phyloP scores from a whole-genome alignment of 2,888 invertebrate species.

The Agrotis clavis region DNA sequence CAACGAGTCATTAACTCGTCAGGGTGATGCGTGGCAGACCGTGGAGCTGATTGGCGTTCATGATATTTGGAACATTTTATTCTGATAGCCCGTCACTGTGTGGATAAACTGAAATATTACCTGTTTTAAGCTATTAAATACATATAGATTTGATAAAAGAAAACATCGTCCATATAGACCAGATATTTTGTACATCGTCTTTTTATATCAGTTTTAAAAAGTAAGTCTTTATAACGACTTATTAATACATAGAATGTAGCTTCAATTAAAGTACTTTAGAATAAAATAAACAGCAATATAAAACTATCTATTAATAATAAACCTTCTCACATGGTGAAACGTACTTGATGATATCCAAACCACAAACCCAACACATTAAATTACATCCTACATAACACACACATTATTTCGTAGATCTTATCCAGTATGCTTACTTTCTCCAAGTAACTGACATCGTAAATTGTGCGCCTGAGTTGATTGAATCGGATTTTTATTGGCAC shows the following conservation, averaged over 20 bases:
- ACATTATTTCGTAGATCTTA: constrained; percentile 47
- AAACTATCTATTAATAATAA: neutral
- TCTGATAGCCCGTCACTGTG: neutral
- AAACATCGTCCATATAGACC: neutral
- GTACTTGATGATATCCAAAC: constrained; percentile 23
- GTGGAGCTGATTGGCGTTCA: constrained; percentile 26
- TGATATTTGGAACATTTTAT: constrained; percentile 26
- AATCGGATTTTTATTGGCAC: constrained; percentile 54
- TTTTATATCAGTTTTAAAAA: too few species aligned
- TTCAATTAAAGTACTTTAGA: neutral
- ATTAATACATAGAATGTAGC: too few species aligned
- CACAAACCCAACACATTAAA: constrained; percentile 16
- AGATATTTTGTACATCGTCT: neutral
- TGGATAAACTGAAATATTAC: neutral
- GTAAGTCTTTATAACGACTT: too few species aligned
- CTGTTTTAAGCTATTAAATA: neutral
- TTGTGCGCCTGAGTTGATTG: constrained; percentile 49
- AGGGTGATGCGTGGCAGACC: constrained; percentile 37
- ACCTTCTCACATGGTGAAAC: constrained; percentile 6
- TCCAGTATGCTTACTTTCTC: constrained; percentile 50
- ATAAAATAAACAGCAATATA: neutral
- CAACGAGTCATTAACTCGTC: constrained; percentile 56
- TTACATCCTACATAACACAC: constrained; percentile 19
- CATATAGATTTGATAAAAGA: too few species aligned
- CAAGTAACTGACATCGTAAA: constrained; percentile 49